Conservation (phyloP, 2,797 vertebrate genomes). For the Remorina albescens region DNA sequence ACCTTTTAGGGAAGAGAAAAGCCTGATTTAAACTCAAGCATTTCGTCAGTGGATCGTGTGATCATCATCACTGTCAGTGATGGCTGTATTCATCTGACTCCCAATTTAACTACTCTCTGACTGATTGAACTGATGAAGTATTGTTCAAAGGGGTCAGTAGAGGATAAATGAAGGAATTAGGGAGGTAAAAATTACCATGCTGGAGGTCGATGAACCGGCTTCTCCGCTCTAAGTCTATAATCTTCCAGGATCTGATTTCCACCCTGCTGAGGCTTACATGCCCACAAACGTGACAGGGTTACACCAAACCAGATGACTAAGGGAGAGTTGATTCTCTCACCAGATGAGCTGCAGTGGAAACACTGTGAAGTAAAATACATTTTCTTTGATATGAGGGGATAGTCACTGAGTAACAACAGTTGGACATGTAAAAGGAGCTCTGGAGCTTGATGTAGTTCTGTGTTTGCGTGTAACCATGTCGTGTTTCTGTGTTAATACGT, state of each 20-base stretch:
- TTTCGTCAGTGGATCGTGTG: background rate
- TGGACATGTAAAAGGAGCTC: background rate
- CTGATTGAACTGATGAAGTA: background rate
- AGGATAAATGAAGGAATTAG: constrained; percentile 62
- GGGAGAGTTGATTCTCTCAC: background rate
- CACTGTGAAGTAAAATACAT: background rate
- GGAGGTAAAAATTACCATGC: constrained; percentile 55
- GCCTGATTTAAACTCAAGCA: background rate
- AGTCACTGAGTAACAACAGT: background rate
- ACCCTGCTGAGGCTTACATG: constrained; percentile 51
- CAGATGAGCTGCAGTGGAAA: background rate
- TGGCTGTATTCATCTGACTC: background rate
- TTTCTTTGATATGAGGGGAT: background rate
- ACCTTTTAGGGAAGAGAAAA: background rate
- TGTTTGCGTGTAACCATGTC: constrained; percentile 18
- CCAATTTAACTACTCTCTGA: background rate
- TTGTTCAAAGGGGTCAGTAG: constrained; percentile 51
- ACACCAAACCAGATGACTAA: background rate
- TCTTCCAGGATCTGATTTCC: constrained; percentile 67
- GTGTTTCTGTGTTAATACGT: constrained; percentile 38
- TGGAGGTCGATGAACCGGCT: constrained; percentile 33
- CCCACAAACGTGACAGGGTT: constrained; percentile 55
- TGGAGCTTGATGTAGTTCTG: background rate
- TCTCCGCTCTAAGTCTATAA: constrained; percentile 70
- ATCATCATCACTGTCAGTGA: background rate